Evolutionary conservation across 2,888 invertebrate genomes (phyloP).

Genomic region (Callyntrura guangdongensis): DNA sequence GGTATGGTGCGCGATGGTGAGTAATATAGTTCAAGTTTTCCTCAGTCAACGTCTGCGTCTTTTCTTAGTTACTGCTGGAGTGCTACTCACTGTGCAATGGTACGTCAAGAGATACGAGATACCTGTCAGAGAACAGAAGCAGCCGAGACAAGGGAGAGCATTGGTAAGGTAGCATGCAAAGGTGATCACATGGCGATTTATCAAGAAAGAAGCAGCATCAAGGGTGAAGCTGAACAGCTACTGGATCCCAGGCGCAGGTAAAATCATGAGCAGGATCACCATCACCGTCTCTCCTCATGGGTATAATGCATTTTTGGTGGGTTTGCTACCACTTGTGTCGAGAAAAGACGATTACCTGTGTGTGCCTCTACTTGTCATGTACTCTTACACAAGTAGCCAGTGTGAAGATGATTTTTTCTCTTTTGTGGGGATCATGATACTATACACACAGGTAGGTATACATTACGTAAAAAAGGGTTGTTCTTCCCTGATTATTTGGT

Average conservation of each 20-base stretch:
- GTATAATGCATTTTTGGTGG: background rate
- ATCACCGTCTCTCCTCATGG: background rate
- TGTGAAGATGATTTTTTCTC: no score
- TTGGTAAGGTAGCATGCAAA: background rate
- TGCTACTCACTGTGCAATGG: background rate
- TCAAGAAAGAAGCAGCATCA: constrained; percentile 69
- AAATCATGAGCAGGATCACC: constrained; percentile 69
- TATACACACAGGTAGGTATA: no score
- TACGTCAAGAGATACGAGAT: background rate
- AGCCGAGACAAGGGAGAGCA: background rate
- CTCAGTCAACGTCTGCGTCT: background rate
- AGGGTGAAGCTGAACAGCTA: constrained; percentile 72
- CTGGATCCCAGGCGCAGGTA: constrained; percentile 81
- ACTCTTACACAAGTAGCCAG: background rate
- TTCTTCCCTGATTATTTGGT: no score
- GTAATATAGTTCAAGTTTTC: constrained; percentile 53
- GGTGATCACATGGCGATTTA: constrained; percentile 84
- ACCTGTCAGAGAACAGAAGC: constrained; percentile 30
- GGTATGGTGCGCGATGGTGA: constrained; percentile 30
- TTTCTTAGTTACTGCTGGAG: background rate
- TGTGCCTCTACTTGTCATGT: constrained; percentile 57
- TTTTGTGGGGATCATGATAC: background rate
- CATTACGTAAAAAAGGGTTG: constrained; percentile 9
- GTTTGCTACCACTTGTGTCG: constrained; percentile 36
- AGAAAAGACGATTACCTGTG: constrained; percentile 18